phyloP scores from a whole-genome alignment of 1,140 invertebrate genomes.

The Aplysia californica region DNA sequence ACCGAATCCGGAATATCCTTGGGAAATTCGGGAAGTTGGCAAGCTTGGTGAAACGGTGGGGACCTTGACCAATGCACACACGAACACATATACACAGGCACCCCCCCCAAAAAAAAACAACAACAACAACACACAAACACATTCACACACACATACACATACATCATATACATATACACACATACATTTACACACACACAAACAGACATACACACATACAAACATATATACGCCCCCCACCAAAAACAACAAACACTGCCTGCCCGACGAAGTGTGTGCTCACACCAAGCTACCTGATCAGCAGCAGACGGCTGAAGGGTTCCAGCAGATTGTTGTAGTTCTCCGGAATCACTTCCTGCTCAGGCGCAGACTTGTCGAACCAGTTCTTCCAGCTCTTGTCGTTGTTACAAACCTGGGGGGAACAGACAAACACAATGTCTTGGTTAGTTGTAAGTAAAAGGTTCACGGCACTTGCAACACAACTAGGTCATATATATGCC shows the following conservation, averaged over 20 bases:
- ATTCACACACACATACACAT: not conserved
- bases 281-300: too few species aligned
- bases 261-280: too few species aligned
- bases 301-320: constrained; percentile 86
- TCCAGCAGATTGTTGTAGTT: constrained; percentile 88
- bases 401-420: constrained; percentile 74
- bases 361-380: constrained; percentile 94
- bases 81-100: too few species aligned
- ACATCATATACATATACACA: not conserved
- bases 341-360: constrained; percentile 90
- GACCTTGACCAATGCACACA: too few species aligned
- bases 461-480: too few species aligned
- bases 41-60: too few species aligned
- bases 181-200: not conserved
- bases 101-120: too few species aligned
- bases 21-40: too few species aligned
- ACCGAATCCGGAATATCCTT: too few species aligned
- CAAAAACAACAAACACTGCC: constrained; percentile 5
- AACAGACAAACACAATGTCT: too few species aligned
- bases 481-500: too few species aligned
- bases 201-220: not conserved
- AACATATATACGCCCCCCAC: not conserved
- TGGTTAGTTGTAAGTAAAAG: too few species aligned
- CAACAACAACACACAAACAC: not conserved
- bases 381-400: constrained; percentile 86